Evolutionary conservation across 2,113 vertebrate genomes (phyloP).

Genomic region (Peromyscus polionotus): DNA sequence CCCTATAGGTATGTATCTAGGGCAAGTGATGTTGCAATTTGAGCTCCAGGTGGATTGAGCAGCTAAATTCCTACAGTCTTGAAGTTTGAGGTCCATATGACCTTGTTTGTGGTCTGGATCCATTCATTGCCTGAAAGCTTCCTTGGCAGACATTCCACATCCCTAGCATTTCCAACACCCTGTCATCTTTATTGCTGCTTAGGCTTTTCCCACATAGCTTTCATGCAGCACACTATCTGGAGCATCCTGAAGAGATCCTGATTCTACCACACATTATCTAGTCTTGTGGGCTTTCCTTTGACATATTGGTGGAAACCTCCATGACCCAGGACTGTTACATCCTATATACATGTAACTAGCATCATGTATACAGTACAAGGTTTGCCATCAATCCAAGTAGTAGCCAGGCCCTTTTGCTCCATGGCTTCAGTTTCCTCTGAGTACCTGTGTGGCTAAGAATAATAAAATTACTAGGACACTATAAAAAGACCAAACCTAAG

Average conservation of each 20-base stretch:
- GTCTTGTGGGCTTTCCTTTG: neutral
- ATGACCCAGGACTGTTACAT: too few species aligned
- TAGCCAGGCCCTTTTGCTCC: neutral
- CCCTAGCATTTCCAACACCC: neutral
- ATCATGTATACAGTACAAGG: neutral
- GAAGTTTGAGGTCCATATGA: neutral
- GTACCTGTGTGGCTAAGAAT: neutral
- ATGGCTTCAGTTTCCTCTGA: neutral
- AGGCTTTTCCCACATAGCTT: neutral
- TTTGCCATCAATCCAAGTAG: neutral
- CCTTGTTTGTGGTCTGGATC: neutral
- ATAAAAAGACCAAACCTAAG: too few species aligned
- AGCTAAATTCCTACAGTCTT: neutral
- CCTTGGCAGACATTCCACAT: neutral
- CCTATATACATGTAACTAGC: neutral
- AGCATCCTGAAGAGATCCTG: neutral
- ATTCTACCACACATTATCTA: neutral
- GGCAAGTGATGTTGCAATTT: neutral
- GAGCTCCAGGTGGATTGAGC: neutral
- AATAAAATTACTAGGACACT: too few species aligned
- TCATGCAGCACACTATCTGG: neutral
- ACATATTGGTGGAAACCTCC: neutral
- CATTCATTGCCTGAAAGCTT: neutral
- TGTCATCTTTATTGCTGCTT: neutral
- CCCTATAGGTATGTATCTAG: neutral